Evolutionary conservation across 2,888 invertebrate genomes (phyloP), one percentile per base, ranked within the genome.

Genomic region (Orchesella flavescens): DNA sequence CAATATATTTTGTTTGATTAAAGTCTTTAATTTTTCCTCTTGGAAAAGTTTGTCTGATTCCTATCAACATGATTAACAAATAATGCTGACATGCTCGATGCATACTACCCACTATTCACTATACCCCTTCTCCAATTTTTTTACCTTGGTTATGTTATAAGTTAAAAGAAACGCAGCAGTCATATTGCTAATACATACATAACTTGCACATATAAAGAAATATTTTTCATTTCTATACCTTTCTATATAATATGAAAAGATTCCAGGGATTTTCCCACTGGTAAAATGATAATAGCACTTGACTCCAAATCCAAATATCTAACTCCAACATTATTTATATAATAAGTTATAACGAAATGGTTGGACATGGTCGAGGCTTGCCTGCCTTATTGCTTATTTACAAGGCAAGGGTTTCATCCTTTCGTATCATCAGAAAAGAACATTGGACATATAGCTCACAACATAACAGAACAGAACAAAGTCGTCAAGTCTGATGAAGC

Each of bases 181-280:
- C 53, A 53, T 53, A 46, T 9, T 9, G 10, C 53, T 3, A n/a
- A 53, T 5, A 2, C 53, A 17, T 46, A 9, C 46, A 46, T 10
- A 46, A 46, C n/a, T n/a, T n/a, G n/a, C n/a, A n/a, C n/a, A n/a
- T n/a, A n/a, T n/a, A n/a, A n/a, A n/a, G n/a, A n/a, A n/a, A n/a
- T n/a, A n/a, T n/a, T n/a, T n/a, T n/a, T n/a, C n/a, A n/a, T n/a
- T 63, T 2, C 59, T 59, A 34, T 34, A 13, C 61, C 24, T 7
- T 63, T 63, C 63, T 12, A 53, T n/a, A 15, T 53, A 3, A 5
- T n/a, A 75, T 65, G 68, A 34, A 68, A 76, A 55, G 57, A 76
- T 76, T 68, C 76, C 76, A 76, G 76, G 76, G 76, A 71, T 78
- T 71, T 78, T 78, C 78, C 78, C 78, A 69, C 44, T 53, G 66